A percentile compares a stretch with the other conserved stretches of the same genome.
phyloP scores from a whole-genome alignment of 2,113 vertebrate genomes.

The Romanogobio albipinnatus region DNA sequence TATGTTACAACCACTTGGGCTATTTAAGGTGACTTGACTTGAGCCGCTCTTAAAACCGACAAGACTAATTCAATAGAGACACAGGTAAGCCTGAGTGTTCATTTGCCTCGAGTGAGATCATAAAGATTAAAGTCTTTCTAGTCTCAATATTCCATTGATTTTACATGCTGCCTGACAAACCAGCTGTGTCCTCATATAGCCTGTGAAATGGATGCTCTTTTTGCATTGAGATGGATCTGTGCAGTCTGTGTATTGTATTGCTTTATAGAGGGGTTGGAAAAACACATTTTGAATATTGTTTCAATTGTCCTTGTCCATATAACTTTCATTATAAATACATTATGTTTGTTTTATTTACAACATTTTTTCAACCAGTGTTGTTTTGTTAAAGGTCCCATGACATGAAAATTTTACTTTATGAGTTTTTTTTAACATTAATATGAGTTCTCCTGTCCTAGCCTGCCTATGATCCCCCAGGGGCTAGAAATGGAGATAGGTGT shows the following conservation, averaged over 20 bases:
- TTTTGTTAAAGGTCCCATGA: too few relatives aligned
- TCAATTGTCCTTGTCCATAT: not conserved
- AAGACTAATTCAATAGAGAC: slow-evolving; percentile 28
- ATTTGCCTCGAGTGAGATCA: slow-evolving; percentile 12
- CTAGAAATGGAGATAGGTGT: too few relatives aligned
- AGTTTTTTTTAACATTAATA: too few relatives aligned
- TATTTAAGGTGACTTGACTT: slow-evolving; percentile 44
- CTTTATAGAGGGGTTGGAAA: not conserved
- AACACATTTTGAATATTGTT: not conserved
- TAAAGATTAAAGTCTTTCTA: slow-evolving; percentile 4
- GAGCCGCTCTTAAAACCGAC: slow-evolving; percentile 23
- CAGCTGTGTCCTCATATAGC: not conserved
- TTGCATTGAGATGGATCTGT: slow-evolving; percentile 4
- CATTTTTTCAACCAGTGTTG: too few relatives aligned
- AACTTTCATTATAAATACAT: not conserved
- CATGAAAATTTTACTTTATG: too few relatives aligned
- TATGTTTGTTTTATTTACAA: not conserved
- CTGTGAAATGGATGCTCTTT: not conserved
- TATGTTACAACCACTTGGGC: not conserved
- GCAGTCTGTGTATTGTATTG: not conserved
- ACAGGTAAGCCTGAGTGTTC: not conserved
- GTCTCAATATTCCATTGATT: slow-evolving; percentile 3
- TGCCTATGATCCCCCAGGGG: too few relatives aligned
- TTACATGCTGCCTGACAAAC: slow-evolving; percentile 3
- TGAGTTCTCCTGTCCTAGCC: too few relatives aligned